Conservation (phyloP, 2,113 vertebrate genomes). For the Rutilus rutilus region DNA sequence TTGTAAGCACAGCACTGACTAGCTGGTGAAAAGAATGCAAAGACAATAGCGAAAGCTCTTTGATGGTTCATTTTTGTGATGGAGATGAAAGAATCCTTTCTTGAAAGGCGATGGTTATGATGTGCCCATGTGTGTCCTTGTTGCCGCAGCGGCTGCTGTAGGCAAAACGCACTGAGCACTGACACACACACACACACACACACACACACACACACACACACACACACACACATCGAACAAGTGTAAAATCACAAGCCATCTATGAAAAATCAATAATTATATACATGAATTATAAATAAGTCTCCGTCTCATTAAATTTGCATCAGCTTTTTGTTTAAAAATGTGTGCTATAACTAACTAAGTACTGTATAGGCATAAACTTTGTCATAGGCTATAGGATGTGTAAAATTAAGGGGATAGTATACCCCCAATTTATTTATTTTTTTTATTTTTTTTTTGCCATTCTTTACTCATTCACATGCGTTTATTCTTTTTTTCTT, state of each 20-base stretch:
- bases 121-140: slow-evolving; percentile 45
- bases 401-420: neutral
- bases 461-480: neutral
- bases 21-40: slow-evolving; percentile 50
- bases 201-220: too few relatives aligned
- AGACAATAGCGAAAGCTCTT: slow-evolving; percentile 31
- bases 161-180: neutral
- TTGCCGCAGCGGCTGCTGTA: slow-evolving; percentile 26
- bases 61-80: slow-evolving; percentile 47
- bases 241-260: neutral
- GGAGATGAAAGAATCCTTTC: slow-evolving; percentile 51
- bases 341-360: neutral
- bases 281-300: neutral
- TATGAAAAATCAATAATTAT: neutral
- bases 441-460: neutral
- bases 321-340: neutral
- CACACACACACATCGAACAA: neutral
- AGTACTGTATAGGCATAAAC: neutral
- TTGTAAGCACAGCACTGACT: slow-evolving; percentile 40
- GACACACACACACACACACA: too few relatives aligned
- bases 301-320: neutral
- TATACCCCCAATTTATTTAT: too few relatives aligned
- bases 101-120: slow-evolving; percentile 48
- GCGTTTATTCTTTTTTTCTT: neutral
- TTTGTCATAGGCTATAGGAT: neutral